phyloP scores from a whole-genome alignment of 2,797 vertebrate genomes.

The Pangasius krempfi region DNA sequence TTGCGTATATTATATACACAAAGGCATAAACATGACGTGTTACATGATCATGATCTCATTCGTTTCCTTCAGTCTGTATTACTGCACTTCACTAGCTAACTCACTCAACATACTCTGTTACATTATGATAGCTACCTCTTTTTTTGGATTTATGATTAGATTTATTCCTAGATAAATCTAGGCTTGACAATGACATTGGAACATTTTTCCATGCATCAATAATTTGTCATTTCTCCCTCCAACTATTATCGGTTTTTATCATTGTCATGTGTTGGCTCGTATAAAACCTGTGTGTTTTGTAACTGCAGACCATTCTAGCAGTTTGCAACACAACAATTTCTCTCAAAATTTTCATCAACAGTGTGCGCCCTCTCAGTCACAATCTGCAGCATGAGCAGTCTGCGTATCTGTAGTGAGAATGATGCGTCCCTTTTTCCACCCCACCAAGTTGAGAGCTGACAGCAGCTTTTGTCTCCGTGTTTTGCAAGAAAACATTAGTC shows the following conservation, averaged over 20 bases:
- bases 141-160: background rate
- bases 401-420: background rate
- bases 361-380: background rate
- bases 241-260: background rate
- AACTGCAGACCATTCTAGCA: background rate
- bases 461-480: background rate
- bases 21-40: background rate
- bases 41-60: background rate
- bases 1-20: no score
- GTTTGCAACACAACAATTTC: background rate
- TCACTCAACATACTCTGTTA: background rate
- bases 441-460: background rate
- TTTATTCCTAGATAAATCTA: background rate
- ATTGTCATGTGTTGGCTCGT: background rate
- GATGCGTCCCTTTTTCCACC: background rate
- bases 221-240: background rate
- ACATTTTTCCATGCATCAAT: background rate
- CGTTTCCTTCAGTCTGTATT: background rate
- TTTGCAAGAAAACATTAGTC: slow-evolving; percentile 1
- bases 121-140: background rate
- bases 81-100: background rate
- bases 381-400: background rate
- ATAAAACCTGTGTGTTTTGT: background rate
- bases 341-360: background rate
- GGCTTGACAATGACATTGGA: background rate